Evolutionary conservation across 2,797 vertebrate genomes (phyloP).

Genomic region (Tauraco hartlaubi): DNA sequence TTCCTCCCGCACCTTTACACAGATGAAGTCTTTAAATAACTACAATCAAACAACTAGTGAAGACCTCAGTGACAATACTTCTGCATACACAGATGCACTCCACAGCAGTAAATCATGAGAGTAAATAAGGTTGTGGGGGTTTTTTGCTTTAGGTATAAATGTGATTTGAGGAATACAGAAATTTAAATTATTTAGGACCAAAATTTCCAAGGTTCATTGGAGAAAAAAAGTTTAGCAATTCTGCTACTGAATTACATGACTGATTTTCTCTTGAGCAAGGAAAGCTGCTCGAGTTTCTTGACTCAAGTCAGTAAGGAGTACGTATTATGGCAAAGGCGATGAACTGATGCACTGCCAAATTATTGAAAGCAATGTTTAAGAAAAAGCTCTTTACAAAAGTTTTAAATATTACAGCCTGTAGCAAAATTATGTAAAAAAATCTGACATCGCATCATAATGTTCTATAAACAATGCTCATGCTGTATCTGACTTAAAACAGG

Average conservation of each 20-base stretch:
- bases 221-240: not conserved
- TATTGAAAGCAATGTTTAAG: not conserved
- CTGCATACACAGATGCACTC: not conserved
- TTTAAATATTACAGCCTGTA: not conserved
- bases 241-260: not conserved
- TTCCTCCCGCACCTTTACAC: not conserved
- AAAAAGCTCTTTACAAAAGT: not conserved
- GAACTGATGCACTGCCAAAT: not conserved
- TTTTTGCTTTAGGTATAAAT: not conserved
- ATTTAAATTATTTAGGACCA: not conserved
- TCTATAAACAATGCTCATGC: not conserved
- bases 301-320: not conserved
- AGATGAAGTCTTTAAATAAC: not conserved
- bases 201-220: not conserved
- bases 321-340: not conserved
- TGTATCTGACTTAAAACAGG: not conserved
- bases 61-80: not conserved
- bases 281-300: not conserved
- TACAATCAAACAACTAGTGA: not conserved
- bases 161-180: not conserved
- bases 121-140: not conserved
- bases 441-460: not conserved
- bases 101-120: not conserved
- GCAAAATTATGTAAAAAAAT: not conserved
- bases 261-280: not conserved